A percentile compares a stretch with the other conserved stretches of the same genome.
Evolutionary conservation across 2,797 vertebrate genomes (phyloP).

Genomic region (Melanotaenia trifasciata): DNA sequence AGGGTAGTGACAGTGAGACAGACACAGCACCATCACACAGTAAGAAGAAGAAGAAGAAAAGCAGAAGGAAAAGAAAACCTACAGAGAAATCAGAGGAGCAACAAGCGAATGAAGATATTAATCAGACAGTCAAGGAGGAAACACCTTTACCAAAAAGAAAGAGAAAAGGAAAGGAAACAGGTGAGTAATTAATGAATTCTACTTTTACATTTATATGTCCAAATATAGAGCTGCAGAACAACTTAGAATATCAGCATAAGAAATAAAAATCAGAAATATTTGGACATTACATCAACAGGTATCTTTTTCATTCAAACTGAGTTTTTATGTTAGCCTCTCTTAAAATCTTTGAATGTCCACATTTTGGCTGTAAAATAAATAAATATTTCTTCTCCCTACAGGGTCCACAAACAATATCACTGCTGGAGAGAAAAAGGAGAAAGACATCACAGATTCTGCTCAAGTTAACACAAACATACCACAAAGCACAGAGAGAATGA

Average conservation of each 20-base stretch:
- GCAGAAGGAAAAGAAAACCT: conserved; percentile 68
- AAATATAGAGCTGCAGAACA: neutral
- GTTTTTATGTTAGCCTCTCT: no score
- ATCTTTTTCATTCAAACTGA: neutral
- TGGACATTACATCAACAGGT: no score
- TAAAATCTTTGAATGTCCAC: neutral
- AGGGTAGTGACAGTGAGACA: conserved; percentile 75
- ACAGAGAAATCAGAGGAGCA: conserved; percentile 31
- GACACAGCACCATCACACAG: conserved; percentile 31
- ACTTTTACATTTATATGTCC: neutral
- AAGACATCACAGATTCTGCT: conserved; percentile 6
- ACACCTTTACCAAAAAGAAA: conserved; percentile 50
- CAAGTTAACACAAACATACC: conserved; percentile 17
- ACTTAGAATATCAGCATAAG: neutral
- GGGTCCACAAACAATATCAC: conserved; percentile 37
- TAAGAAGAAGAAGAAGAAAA: conserved; percentile 76
- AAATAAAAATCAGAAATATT: no score
- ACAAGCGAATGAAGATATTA: conserved; percentile 28
- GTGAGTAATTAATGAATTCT: conserved; percentile 54
- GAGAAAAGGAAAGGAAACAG: conserved; percentile 45
- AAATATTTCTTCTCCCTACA: conserved; percentile 11
- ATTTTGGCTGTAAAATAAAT: neutral
- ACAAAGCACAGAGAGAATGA: conserved; percentile 49
- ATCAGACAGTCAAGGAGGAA: conserved; percentile 17
- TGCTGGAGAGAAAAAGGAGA: neutral